Evolutionary conservation across 2,797 vertebrate species (phyloP).

Genomic region (Argyrosomus regius): DNA sequence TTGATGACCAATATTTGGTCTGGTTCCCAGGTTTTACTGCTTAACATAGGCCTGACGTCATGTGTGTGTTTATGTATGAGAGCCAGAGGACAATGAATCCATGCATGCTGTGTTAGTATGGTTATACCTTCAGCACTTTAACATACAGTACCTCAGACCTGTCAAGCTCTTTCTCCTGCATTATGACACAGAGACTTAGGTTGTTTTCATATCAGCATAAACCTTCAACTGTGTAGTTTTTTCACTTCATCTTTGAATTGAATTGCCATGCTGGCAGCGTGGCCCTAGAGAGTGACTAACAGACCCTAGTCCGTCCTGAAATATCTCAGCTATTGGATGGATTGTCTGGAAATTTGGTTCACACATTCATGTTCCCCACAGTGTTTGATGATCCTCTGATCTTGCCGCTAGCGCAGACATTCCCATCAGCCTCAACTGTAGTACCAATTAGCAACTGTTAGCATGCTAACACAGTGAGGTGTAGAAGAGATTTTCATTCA

Average conservation of each 20-base stretch:
- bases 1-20: slow-evolving; percentile 68
- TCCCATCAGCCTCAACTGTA: neutral
- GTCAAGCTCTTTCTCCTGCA: neutral
- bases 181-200: neutral
- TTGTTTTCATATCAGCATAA: neutral
- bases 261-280: neutral
- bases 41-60: slow-evolving; percentile 6
- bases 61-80: slow-evolving; percentile 16
- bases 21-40: slow-evolving; percentile 43
- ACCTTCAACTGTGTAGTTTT: neutral
- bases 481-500: neutral
- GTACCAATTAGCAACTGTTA: neutral
- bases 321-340: neutral
- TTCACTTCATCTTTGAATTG: neutral
- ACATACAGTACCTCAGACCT: slow-evolving; percentile 5
- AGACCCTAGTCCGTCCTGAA: neutral
- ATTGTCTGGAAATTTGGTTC: neutral
- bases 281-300: too few species aligned
- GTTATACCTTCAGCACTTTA: neutral
- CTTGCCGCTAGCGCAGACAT: neutral
- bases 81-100: slow-evolving; percentile 5
- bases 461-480: neutral
- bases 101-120: neutral
- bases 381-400: too few species aligned
- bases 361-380: neutral